Conservation (phyloP, 92 coral and sea anemone species). For the Paramuricea clavata region DNA sequence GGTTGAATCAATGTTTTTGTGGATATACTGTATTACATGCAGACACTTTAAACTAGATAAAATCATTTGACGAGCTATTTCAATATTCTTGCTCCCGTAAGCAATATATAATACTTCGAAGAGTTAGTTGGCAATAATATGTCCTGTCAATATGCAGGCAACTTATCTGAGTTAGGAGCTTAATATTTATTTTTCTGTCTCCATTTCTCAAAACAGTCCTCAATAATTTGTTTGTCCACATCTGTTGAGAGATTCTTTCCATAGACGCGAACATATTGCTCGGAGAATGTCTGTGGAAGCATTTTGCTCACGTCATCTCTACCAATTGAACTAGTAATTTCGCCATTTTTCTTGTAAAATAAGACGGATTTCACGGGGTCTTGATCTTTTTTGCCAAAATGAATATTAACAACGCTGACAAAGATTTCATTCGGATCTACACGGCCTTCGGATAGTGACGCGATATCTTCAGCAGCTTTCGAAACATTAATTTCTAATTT, state of each 20-base stretch:
- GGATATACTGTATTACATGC: no score
- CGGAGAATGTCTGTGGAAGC: constrained; percentile 83
- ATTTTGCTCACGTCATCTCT: constrained; percentile 83
- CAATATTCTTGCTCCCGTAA: no score
- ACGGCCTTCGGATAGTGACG: constrained; percentile 1
- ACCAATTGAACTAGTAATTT: constrained; percentile 62
- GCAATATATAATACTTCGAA: no score
- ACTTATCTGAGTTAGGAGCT: constrained; percentile 22
- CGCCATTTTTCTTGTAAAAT: constrained; percentile 75
- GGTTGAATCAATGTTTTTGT: no score
- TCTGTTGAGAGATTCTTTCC: constrained; percentile 4
- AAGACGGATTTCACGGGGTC: constrained; percentile 89
- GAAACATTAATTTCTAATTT: neutral
- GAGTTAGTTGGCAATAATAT: constrained; percentile 34
- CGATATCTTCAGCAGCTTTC: constrained; percentile 37
- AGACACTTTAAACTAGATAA: no score
- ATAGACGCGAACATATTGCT: constrained; percentile 84
- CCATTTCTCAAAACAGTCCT: constrained; percentile 23
- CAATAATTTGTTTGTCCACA: constrained; percentile 7
- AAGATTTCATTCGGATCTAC: constrained; percentile 1
- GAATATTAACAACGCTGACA: constrained; percentile 61
- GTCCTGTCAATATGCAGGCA: constrained; percentile 21
- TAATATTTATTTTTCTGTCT: neutral
- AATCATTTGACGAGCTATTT: no score
- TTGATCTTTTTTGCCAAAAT: constrained; percentile 84